Evolutionary conservation across 1,140 invertebrate species (phyloP).

Genomic region (Rhysida immarginata): DNA sequence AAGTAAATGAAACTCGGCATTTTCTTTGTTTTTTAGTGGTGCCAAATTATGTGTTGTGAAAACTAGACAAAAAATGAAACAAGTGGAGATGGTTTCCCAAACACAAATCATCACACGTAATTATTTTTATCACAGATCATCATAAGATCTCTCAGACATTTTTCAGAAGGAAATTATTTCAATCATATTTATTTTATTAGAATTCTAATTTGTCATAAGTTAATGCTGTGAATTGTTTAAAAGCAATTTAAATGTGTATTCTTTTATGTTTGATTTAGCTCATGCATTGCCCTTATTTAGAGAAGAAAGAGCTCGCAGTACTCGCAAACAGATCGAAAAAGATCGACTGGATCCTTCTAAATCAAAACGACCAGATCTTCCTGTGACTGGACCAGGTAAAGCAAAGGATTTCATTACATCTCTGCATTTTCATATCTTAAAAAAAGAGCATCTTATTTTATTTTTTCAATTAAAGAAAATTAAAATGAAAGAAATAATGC

Average conservation of each 20-base stretch:
- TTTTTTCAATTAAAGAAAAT: too few species aligned
- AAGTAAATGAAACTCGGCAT: too few species aligned
- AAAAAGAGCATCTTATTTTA: too few species aligned
- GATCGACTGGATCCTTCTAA: slow-evolving; percentile 81
- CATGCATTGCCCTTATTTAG: slow-evolving; percentile 91
- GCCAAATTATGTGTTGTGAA: slow-evolving; percentile 81
- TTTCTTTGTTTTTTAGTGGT: slow-evolving; percentile 42
- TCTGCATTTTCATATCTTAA: too few species aligned
- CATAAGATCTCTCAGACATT: too few species aligned
- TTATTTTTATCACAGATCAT: too few species aligned
- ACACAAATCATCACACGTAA: slow-evolving; percentile 86
- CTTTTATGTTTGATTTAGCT: slow-evolving; percentile 32
- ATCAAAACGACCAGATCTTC: slow-evolving; percentile 83
- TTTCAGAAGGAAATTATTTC: too few species aligned
- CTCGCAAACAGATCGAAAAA: slow-evolving; percentile 80
- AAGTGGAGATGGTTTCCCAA: slow-evolving; percentile 60
- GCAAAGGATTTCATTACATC: too few species aligned
- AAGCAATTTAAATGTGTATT: neutral
- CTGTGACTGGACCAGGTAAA: slow-evolving; percentile 59
- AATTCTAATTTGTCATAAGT: neutral
- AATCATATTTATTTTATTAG: neutral
- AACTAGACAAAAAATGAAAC: slow-evolving; percentile 40
- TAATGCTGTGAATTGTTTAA: slow-evolving; percentile 7
- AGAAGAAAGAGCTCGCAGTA: slow-evolving; percentile 76
- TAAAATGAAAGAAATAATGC: too few species aligned